phyloP scores from a whole-genome alignment of 2,888 invertebrate genomes.

The Miltochrista miniata region DNA sequence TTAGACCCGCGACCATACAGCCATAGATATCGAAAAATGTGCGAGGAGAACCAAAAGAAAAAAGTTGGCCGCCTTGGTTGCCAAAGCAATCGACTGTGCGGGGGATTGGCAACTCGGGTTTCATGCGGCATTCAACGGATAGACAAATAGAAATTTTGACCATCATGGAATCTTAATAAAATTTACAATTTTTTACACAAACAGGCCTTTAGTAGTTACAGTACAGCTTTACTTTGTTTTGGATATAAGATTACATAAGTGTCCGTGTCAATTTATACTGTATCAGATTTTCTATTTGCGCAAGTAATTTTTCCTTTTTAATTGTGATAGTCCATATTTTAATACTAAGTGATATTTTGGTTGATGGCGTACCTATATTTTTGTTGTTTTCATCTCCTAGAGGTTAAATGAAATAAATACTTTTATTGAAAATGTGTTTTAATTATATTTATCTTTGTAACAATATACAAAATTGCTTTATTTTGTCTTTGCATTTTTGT shows the following conservation, averaged over 20 bases:
- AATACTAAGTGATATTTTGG: slow-evolving; percentile 74
- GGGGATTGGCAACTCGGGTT: no score
- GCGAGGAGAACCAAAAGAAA: no score
- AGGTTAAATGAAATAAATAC: slow-evolving; percentile 61
- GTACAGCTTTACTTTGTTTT: no score
- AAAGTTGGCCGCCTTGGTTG: no score
- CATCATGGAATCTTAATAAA: no score
- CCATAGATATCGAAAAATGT: no score
- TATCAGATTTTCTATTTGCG: slow-evolving; percentile 25
- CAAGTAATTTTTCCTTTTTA: slow-evolving; percentile 64
- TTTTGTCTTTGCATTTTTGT: slow-evolving; percentile 42
- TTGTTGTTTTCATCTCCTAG: slow-evolving; percentile 72
- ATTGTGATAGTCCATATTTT: slow-evolving; percentile 72
- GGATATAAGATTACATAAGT: slow-evolving; percentile 3
- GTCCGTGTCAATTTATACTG: slow-evolving; percentile 35
- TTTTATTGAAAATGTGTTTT: slow-evolving; percentile 61
- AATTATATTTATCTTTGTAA: slow-evolving; percentile 34
- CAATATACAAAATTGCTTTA: slow-evolving; percentile 16
- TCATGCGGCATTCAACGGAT: no score
- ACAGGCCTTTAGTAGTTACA: no score
- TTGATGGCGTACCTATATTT: slow-evolving; percentile 66
- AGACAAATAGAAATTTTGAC: no score
- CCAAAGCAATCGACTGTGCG: no score
- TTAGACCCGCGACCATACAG: no score
- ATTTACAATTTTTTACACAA: no score